These are phyloP conservation scores for Oreamnos americanus DNA, from an alignment of 2,113 vertebrate genomes.

Conservation along the genomic window DNA sequence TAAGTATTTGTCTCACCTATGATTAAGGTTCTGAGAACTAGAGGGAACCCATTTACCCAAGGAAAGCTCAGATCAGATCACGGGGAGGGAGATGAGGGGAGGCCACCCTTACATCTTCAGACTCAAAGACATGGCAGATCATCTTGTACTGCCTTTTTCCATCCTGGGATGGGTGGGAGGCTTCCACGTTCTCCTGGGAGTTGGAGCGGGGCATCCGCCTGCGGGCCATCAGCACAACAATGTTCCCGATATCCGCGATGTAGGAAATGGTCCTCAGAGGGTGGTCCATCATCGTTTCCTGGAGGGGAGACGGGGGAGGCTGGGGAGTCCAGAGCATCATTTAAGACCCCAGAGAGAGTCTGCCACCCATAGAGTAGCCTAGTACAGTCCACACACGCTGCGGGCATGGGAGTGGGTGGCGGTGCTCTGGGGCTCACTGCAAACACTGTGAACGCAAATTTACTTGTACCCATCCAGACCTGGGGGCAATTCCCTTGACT, in stretches of 20 bases:
- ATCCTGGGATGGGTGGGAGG: constrained; percentile 91
- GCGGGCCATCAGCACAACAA: constrained; percentile 96
- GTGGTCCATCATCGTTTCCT: constrained; percentile 99
- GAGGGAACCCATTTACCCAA: not conserved
- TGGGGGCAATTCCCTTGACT: not conserved
- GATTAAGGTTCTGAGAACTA: not conserved
- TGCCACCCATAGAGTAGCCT: not conserved
- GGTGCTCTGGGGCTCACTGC: not conserved
- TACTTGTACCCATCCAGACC: not conserved
- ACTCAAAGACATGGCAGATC: constrained; percentile 98
- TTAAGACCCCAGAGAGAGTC: not conserved
- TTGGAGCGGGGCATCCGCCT: constrained; percentile 92
- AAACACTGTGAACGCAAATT: not conserved
- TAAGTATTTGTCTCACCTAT: not conserved
- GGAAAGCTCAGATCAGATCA: not conserved
- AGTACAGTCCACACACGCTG: rapidly evolving
- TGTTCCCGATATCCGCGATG: constrained; percentile 97
- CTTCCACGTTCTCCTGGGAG: constrained; percentile 92
- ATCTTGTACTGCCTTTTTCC: constrained; percentile 98
- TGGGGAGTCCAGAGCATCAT: not conserved
- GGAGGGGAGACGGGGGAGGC: not conserved
- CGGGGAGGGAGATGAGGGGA: not conserved
- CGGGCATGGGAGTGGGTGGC: not conserved
- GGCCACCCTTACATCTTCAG: constrained; percentile 92
- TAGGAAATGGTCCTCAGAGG: constrained; percentile 97